Base-by-base conservation (phyloP, 2,888 invertebrate genomes). In the Cataglyphis cursor region DNA sequence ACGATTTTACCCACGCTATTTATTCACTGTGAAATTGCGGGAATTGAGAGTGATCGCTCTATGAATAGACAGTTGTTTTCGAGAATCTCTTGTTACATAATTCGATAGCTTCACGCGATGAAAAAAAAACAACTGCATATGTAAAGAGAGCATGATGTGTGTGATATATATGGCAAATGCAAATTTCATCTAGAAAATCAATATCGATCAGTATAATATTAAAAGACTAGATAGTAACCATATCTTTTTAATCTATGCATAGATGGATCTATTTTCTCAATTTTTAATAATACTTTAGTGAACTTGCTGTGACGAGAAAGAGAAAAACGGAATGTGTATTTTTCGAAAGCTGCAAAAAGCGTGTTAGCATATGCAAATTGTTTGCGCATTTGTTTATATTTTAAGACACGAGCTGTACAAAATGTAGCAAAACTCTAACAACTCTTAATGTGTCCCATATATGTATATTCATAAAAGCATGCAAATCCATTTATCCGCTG, bases 181-280 rank as follows among this genome's bases (percentile, higher is more conserved):
- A 59, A 76, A 59, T 59, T 44, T 78, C 24, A 35, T 51, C 21
- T 15, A n/a, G 9, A 68, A 78, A 59, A 57, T 78, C 18, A 59
- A 68, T 24, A 78, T 68, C 65, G 65, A 68, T 21, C 18, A 18
- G 44, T 3, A 21, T n/a, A 44, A 64, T 38, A 51, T 61, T 24
- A 64, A 64, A 64, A 64, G 10, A 1, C 21, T 35, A 38, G 35
- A 54, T 18, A 21, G 24, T 18, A 57, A 10, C 15, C 21, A 24
- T 44, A 15, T 28, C 12, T 73, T 64, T 75, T 76, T 24, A 28
- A 6, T 28, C 48, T 31, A 12, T 6, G 5, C 15, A 18, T 35
- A 51, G 44, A 21, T 2, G 15, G 6, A 4, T 68, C 4, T 54
- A 59, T 59, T 68, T 31, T 78, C 8, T 21, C 31, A 8, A 48